These are phyloP conservation scores for Phyllotreta striolata DNA, from an alignment of 2,888 invertebrate genomes.

Conservation along the genomic window DNA sequence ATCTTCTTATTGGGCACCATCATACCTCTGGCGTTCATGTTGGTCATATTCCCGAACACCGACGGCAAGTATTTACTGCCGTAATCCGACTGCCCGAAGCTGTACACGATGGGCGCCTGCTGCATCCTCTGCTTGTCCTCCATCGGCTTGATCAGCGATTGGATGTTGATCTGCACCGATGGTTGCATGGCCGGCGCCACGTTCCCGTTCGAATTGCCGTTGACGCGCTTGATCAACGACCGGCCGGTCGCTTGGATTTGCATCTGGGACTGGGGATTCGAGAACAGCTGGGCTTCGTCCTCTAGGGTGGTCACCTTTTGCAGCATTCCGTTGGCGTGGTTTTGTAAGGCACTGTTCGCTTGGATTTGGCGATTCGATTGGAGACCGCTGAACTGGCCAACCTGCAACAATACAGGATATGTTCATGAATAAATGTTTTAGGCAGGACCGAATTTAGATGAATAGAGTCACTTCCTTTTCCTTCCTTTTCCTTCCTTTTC, in stretches of 20 bases:
- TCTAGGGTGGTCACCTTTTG: constrained; percentile 35
- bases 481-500: too few species aligned
- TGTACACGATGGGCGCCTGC: constrained; percentile 56
- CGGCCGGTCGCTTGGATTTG: constrained; percentile 46
- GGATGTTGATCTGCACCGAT: constrained; percentile 59
- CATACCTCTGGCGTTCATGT: constrained; percentile 45
- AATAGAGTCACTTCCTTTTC: too few species aligned
- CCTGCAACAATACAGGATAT: constrained; percentile 51
- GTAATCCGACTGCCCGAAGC: constrained; percentile 58
- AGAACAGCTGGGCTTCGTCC: constrained; percentile 19
- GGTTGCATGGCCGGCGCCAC: constrained; percentile 54
- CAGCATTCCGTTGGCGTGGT: constrained; percentile 45
- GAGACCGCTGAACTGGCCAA: constrained; percentile 55
- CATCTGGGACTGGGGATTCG: constrained; percentile 32
- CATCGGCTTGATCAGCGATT: constrained; percentile 58
- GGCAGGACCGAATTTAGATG: too few species aligned
- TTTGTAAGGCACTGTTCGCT: constrained; percentile 46
- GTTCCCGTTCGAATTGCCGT: constrained; percentile 30
- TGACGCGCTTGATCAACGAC: constrained; percentile 39
- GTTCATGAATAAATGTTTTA: too few species aligned
- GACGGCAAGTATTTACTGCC: constrained; percentile 54
- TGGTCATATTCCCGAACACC: constrained; percentile 47
- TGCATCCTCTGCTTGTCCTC: constrained; percentile 56
- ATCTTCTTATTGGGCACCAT: constrained; percentile 49
- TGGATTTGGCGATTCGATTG: constrained; percentile 47